Base-by-base conservation (phyloP, 2,113 vertebrate genomes). In the Coptodon rendalli region DNA sequence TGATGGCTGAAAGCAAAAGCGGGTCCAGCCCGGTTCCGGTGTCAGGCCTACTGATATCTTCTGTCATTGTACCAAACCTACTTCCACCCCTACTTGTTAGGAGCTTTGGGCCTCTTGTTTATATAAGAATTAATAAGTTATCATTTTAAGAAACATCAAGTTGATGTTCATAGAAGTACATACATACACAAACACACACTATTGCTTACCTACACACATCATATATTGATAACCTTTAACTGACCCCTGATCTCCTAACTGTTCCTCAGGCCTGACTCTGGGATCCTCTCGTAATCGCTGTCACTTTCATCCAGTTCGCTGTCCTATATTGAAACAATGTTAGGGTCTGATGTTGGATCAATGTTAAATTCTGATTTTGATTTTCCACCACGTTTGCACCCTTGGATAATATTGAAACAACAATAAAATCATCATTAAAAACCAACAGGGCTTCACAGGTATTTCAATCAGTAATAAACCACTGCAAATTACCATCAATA, bases 21-120 rank as follows among this genome's bases (percentile, higher is more conserved):
- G 6, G 53, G 22, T 56, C 53, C 53, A 56, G 11, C 12, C 53
- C 2, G 11, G 22, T 56, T 56, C 53, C 0, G 0, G 53, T 56
- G 6, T 56, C 53, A 56, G 53, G 53, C 6, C 53, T 56, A 24
- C 53, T 57, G 54, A 22, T 24, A 56, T 56, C 54, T 27, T 56
- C 54, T 56, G 12, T 56, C 54, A 56, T 56, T 56, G 54, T 27
- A 56, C 54, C 54, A 27, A 56, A 56, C 22, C 54, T 56, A 27
- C 53, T 27, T 56, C 22, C 4, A 61, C 57, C 5, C 57, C 57
- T 61, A 31, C 27, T 61, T 61, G 57, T 61, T 61, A 61, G 29
- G 57, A 34, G 57, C 57, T 61, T 61, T 61, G 57, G 29, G 14
- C 29, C 29, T 14, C 29, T 61, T 61, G 57, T 61, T 61, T 61